Percentiles rank a stretch among this genome's conserved stretches.
Conservation (phyloP, 2,888 invertebrate genomes). For the Eupsilia transversa region DNA sequence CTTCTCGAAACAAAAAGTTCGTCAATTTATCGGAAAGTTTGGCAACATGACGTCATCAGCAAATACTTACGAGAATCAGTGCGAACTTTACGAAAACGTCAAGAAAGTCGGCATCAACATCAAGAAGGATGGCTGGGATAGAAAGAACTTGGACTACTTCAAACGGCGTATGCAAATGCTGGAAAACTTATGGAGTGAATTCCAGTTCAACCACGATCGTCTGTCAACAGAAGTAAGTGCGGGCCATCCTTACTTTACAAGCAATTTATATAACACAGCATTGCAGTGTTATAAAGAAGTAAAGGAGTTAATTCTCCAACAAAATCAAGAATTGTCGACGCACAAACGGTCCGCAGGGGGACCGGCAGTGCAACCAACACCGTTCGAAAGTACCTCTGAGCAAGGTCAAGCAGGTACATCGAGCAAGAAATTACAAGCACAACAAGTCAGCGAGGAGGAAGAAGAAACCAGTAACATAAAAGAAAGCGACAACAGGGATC, state of each 20-base stretch:
- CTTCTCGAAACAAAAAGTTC: too few relatives aligned
- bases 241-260: too few relatives aligned
- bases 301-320: conserved; percentile 6
- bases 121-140: conserved; percentile 21
- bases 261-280: too few relatives aligned
- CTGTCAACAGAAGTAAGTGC: too few relatives aligned
- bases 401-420: too few relatives aligned
- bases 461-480: too few relatives aligned
- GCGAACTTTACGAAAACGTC: not conserved
- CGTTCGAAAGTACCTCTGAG: too few relatives aligned
- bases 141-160: too few relatives aligned
- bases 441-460: not conserved
- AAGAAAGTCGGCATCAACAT: conserved; percentile 7
- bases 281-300: conserved; percentile 1
- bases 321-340: conserved; percentile 4
- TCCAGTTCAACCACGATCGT: too few relatives aligned
- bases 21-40: not conserved
- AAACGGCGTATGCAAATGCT: too few relatives aligned
- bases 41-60: conserved; percentile 9
- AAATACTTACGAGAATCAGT: not conserved
- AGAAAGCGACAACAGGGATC: not conserved
- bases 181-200: too few relatives aligned
- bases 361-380: not conserved
- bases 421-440: not conserved
- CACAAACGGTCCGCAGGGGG: not conserved